These are phyloP conservation scores for Oikopleura vanhoeffeni DNA, from an alignment of 23 tunicate genomes.

Conservation along the genomic window DNA sequence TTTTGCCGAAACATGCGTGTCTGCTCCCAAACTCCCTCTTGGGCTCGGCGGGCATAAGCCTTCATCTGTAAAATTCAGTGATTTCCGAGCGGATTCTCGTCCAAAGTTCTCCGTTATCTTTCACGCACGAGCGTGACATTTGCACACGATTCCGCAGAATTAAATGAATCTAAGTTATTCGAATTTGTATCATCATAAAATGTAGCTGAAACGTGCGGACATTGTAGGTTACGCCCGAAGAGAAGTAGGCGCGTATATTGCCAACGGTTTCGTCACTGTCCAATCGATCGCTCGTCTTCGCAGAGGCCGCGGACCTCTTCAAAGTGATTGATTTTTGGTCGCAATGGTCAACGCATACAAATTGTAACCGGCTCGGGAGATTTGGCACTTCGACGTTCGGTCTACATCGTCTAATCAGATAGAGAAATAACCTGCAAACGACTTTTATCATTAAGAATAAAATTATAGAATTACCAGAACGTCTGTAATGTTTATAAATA, in stretches of 20 bases:
- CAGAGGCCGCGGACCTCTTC: slow-evolving; percentile 55
- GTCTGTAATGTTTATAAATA: too few species aligned
- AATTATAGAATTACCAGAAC: too few species aligned
- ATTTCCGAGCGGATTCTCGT: slow-evolving; percentile 46
- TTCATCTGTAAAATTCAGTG: slow-evolving; percentile 40
- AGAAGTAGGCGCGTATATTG: slow-evolving; percentile 59
- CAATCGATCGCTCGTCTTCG: slow-evolving; percentile 64
- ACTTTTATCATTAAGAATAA: too few species aligned
- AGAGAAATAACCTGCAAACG: slow-evolving; percentile 13
- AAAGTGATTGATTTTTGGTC: slow-evolving; percentile 55
- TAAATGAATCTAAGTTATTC: slow-evolving; percentile 73
- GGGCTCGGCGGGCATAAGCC: slow-evolving; percentile 53
- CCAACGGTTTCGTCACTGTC: slow-evolving; percentile 57
- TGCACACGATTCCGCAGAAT: slow-evolving; percentile 45
- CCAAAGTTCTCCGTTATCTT: slow-evolving; percentile 62
- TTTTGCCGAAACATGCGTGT: slow-evolving; percentile 66
- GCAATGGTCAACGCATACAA: slow-evolving; percentile 34
- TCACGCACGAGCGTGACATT: slow-evolving; percentile 76
- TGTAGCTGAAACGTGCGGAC: slow-evolving; percentile 50
- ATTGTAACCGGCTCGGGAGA: neutral
- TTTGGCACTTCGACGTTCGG: neutral
- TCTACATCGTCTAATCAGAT: slow-evolving; percentile 61
- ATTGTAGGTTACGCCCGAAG: slow-evolving; percentile 44
- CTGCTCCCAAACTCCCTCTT: slow-evolving; percentile 72
- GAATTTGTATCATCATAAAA: slow-evolving; percentile 58